These are phyloP conservation scores for Drosophila littoralis DNA, from an alignment of 1,140 invertebrate species.

Conservation along the genomic window DNA sequence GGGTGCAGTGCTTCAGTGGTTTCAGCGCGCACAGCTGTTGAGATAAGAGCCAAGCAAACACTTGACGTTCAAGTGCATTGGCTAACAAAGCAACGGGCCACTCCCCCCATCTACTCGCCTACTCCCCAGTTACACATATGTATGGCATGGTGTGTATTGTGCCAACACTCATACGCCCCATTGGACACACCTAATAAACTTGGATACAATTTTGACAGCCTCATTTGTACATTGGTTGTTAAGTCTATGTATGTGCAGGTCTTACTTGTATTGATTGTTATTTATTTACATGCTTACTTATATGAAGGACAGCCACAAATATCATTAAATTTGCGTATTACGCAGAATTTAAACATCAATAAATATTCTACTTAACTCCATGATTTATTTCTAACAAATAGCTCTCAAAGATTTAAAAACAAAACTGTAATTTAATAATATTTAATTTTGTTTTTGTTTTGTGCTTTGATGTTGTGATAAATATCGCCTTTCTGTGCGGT, in stretches of 20 bases:
- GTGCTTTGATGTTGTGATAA: too few relatives aligned
- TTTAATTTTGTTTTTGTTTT: too few relatives aligned
- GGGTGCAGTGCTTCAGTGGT: constrained; percentile 62
- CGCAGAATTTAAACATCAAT: neutral
- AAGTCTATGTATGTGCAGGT: neutral
- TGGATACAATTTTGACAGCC: constrained; percentile 6
- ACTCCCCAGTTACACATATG: neutral
- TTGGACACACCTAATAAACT: constrained; percentile 42
- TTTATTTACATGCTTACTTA: neutral
- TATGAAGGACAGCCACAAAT: neutral
- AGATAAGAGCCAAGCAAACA: constrained; percentile 57
- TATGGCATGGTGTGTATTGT: neutral
- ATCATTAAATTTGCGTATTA: constrained; percentile 1
- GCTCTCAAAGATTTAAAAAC: too few relatives aligned
- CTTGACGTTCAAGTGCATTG: constrained; percentile 66
- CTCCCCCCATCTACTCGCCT: neutral
- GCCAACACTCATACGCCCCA: constrained; percentile 30
- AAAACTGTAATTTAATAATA: too few relatives aligned
- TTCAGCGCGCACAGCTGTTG: constrained; percentile 56
- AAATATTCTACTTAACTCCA: neutral
- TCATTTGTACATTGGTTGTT: constrained; percentile 2
- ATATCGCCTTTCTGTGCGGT: too few relatives aligned
- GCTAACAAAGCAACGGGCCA: constrained; percentile 15
- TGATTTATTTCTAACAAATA: neutral
- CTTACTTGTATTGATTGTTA: neutral